Percentiles rank a stretch among this genome's conserved stretches.
phyloP scores from a whole-genome alignment of 2,888 invertebrate genomes.

The Andrena trimmerana region DNA sequence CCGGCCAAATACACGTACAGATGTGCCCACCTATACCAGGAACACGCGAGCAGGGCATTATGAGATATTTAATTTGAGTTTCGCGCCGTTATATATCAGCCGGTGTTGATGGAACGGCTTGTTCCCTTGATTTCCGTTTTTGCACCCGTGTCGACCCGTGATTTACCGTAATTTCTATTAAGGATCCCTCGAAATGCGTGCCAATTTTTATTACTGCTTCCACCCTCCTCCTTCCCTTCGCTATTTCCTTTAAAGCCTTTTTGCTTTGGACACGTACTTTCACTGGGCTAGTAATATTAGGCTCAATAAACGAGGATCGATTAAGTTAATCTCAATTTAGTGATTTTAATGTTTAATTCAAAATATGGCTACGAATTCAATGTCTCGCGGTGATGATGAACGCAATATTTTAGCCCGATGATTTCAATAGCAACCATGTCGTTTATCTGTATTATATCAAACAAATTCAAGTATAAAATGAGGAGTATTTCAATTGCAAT shows the following conservation, averaged over 20 bases:
- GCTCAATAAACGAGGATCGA: no score
- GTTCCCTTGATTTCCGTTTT: slow-evolving; percentile 67
- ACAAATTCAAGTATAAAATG: no score
- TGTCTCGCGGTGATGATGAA: no score
- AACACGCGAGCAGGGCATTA: slow-evolving; percentile 67
- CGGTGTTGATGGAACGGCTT: slow-evolving; percentile 73
- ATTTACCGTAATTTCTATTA: slow-evolving; percentile 64
- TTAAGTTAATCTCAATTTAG: no score
- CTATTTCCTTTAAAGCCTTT: background rate
- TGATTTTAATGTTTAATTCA: no score
- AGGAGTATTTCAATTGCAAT: background rate
- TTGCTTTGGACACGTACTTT: no score
- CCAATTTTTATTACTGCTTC: slow-evolving; percentile 6
- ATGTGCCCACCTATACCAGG: slow-evolving; percentile 29
- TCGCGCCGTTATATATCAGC: slow-evolving; percentile 72
- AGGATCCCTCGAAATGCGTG: slow-evolving; percentile 37
- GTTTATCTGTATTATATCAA: no score
- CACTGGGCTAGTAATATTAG: no score
- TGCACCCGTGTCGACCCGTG: slow-evolving; percentile 49
- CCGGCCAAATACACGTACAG: slow-evolving; percentile 56
- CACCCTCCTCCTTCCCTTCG: background rate
- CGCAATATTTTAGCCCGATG: no score
- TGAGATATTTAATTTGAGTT: slow-evolving; percentile 79
- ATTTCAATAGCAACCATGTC: no score
- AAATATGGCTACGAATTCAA: no score